A percentile compares a stretch with the other conserved stretches of the same genome.
Conservation (phyloP, 2,888 invertebrate species). For the Hartigia nigra region DNA sequence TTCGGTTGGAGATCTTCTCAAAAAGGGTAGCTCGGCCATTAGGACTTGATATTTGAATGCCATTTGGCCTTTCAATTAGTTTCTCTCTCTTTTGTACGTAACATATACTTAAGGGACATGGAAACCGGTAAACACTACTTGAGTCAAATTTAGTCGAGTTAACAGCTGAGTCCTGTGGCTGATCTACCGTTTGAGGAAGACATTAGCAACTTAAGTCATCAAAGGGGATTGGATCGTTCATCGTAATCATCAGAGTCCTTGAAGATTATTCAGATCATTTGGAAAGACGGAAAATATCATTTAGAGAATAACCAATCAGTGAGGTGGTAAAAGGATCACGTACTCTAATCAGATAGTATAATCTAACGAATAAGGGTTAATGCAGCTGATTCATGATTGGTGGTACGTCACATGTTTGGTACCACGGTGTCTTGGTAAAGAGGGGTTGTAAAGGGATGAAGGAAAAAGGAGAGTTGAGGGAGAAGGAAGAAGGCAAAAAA, state of each 20-base stretch:
- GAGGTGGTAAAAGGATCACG: not conserved
- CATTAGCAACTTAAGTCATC: not conserved
- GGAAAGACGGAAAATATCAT: not conserved
- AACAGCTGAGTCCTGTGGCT: not conserved
- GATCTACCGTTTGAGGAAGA: not conserved
- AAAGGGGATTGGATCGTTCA: not conserved
- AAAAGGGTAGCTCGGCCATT: constrained; percentile 36
- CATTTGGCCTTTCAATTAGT: constrained; percentile 20
- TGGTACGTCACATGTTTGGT: not conserved
- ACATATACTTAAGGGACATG: not conserved
- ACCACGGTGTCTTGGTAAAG: not conserved
- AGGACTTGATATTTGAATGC: constrained; percentile 28
- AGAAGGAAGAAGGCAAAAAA: not conserved
- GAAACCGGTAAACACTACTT: not conserved
- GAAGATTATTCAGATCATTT: not conserved
- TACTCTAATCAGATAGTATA: not conserved
- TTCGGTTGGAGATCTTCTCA: constrained; percentile 34
- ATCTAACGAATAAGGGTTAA: not conserved
- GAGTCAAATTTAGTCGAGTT: not conserved
- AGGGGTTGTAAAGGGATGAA: not conserved
- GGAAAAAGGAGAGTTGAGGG: not conserved
- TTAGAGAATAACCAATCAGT: not conserved
- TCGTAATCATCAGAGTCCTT: not conserved
- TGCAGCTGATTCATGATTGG: not conserved
- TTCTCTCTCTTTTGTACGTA: not conserved